phyloP scores from a whole-genome alignment of 53 echinoderm and acorn worm genomes.

The Astropecten irregularis region DNA sequence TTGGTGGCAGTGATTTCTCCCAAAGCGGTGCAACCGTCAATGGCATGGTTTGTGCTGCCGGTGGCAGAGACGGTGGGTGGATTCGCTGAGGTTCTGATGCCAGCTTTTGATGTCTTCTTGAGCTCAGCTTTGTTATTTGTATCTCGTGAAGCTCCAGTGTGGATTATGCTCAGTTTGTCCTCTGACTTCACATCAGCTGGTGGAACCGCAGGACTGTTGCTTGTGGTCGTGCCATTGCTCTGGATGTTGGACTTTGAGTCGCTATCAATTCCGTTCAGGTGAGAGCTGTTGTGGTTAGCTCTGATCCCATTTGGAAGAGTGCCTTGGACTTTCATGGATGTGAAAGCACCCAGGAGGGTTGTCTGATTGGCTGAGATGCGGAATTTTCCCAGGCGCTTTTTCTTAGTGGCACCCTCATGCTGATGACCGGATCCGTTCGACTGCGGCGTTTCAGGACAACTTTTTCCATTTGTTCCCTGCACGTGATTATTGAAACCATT shows the following conservation, averaged over 20 bases:
- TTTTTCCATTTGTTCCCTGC: neutral
- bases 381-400: conserved; percentile 80
- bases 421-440: conserved; percentile 9
- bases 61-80: neutral
- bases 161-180: neutral
- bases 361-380: conserved; percentile 65
- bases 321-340: conserved; percentile 55
- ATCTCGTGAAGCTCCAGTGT: neutral
- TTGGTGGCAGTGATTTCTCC: no score
- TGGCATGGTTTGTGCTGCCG: no score
- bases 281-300: neutral
- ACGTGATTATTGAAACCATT: neutral
- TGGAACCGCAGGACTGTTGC: neutral
- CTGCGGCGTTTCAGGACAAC: neutral
- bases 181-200: neutral
- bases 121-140: neutral
- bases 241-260: neutral
- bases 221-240: no score
- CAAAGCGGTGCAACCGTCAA: no score
- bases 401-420: conserved; percentile 57
- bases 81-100: no score
- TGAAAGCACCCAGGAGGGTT: conserved; percentile 62
- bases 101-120: neutral
- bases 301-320: conserved; percentile 24
- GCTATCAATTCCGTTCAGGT: neutral